Conservation (phyloP, 2,888 invertebrate genomes). For the Drosophila greeni region DNA sequence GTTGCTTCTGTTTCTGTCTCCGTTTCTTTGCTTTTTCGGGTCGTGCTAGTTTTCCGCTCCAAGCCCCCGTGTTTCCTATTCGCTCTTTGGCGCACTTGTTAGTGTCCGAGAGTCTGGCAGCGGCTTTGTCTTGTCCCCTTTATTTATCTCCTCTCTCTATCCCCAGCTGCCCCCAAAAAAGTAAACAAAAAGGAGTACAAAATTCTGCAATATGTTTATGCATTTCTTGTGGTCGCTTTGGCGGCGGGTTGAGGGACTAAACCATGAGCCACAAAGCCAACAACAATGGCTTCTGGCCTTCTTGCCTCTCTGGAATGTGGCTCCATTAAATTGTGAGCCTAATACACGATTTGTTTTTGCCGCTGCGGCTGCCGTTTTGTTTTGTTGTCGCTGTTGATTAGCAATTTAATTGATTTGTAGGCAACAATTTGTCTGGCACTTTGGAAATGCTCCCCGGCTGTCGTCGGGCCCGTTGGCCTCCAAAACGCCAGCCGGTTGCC, state of each 20-base stretch:
- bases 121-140: slow-evolving; percentile 41
- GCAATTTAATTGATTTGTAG: slow-evolving; percentile 70
- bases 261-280: slow-evolving; percentile 22
- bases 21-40: slow-evolving; percentile 27
- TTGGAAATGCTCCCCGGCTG: slow-evolving; percentile 27
- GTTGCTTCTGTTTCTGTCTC: slow-evolving; percentile 49
- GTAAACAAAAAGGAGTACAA: slow-evolving; percentile 22
- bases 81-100: slow-evolving; percentile 30
- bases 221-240: slow-evolving; percentile 67
- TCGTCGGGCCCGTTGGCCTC: slow-evolving; percentile 34
- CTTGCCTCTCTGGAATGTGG: slow-evolving; percentile 60
- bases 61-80: background rate
- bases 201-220: slow-evolving; percentile 65
- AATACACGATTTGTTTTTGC: slow-evolving; percentile 56
- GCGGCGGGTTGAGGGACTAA: slow-evolving; percentile 47
- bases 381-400: slow-evolving; percentile 62
- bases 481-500: slow-evolving; percentile 33
- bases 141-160: slow-evolving; percentile 23
- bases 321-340: slow-evolving; percentile 71
- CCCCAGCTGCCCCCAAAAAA: background rate
- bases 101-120: slow-evolving; percentile 19
- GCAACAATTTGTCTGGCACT: slow-evolving; percentile 72
- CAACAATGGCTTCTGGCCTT: slow-evolving; percentile 61
- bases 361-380: slow-evolving; percentile 46
- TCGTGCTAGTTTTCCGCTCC: slow-evolving; percentile 22